Evolutionary conservation across 2,888 invertebrate genomes (phyloP), one percentile per base, ranked within the genome.

Genomic region (Cerastoderma edule): DNA sequence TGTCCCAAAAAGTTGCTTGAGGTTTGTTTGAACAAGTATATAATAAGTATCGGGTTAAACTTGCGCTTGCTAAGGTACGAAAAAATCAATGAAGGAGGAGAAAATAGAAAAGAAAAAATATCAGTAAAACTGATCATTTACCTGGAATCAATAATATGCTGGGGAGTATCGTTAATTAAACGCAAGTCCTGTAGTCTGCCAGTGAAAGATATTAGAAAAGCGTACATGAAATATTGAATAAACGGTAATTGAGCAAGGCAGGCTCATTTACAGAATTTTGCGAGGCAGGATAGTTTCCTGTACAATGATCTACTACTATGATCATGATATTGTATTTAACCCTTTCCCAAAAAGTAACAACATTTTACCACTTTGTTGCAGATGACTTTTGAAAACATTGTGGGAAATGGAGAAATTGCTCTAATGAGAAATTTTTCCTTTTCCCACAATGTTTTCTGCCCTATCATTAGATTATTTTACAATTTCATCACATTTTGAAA

Each of bases 211-310:
- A 57, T 30, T 32, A 57, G 57, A 57, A 57, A 57, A 57, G 33
- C 32, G 19, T 46, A 56, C 66, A 72, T 56, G 72, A 72, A 72
- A 70, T 71, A 68, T 73, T 73, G 67, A 73, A 68, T 67, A 46
- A 28, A 27, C 53, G 16, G 32, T 67, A 73, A 73, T 67, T 67
- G 73, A 68, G 67, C 53, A 73, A 32, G 28, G 27, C 32, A 13
- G n/a, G 46, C 73, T 64, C 67, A 27, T 67, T 73, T 64, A 68
- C 39, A 53, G 60, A 64, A 53, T 70, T 63, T 64, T 39, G 4
- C 53, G 46, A 53, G 63, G 64, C 70, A n/a, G n/a, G n/a, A n/a
- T n/a, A n/a, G n/a, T n/a, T n/a, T n/a, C n/a, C n/a, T n/a, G n/a
- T n/a, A n/a, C n/a, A n/a, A n/a, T n/a, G n/a, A 33, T 6, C n/a